Conservation (phyloP, 2,797 vertebrate species). For the Aythya fuligula region DNA sequence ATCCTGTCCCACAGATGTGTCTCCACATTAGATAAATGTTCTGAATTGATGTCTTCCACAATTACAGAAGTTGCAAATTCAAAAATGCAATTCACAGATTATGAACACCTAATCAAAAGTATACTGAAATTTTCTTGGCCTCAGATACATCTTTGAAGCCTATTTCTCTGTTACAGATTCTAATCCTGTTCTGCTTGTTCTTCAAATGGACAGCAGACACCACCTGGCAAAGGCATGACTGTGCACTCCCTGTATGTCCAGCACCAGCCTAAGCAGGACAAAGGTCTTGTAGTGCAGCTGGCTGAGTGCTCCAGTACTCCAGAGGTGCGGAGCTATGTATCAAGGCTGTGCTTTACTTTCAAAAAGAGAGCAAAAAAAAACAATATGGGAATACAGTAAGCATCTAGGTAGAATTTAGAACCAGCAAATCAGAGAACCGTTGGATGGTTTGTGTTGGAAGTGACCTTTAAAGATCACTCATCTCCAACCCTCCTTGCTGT, state of each 20-base stretch:
- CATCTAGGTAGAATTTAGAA: neutral
- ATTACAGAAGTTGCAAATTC: neutral
- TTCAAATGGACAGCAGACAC: neutral
- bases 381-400: neutral
- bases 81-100: neutral
- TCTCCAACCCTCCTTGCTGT: neutral
- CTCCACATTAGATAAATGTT: neutral
- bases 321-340: neutral
- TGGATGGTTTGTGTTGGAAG: neutral
- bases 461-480: neutral
- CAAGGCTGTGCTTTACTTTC: accelerated
- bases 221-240: accelerated
- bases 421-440: neutral
- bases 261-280: neutral
- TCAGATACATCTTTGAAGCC: neutral
- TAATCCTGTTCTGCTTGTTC: neutral
- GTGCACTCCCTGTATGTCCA: neutral
- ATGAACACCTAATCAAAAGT: neutral
- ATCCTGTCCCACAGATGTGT: no score
- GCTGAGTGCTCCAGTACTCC: neutral
- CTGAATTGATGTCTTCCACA: neutral
- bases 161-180: neutral
- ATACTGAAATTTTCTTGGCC: no score
- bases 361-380: neutral
- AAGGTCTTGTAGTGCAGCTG: neutral